Evolutionary conservation across 2,113 vertebrate genomes (phyloP).

Genomic region (Pongo abelii): DNA sequence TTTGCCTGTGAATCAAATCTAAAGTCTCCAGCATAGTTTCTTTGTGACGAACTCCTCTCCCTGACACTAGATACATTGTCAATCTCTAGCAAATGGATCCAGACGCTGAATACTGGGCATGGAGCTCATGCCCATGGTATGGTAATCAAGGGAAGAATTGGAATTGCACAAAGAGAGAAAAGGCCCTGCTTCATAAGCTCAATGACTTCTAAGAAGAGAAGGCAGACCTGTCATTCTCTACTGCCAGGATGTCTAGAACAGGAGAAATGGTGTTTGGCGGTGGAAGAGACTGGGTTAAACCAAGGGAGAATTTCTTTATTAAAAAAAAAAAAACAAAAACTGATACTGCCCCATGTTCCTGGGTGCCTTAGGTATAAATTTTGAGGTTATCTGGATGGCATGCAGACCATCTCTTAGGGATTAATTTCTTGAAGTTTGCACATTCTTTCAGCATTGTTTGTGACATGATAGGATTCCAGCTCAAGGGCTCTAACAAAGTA

Average conservation of each 20-base stretch:
- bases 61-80: neutral
- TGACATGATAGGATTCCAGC: neutral
- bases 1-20: neutral
- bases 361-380: neutral
- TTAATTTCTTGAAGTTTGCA: neutral
- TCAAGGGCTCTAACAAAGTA: neutral
- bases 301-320: neutral
- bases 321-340: neutral
- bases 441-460: neutral
- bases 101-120: neutral
- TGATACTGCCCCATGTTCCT: neutral
- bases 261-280: neutral
- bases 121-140: neutral
- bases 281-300: neutral
- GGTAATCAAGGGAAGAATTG: neutral
- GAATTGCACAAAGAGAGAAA: neutral
- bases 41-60: neutral
- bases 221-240: neutral
- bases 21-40: neutral
- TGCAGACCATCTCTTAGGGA: neutral
- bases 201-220: neutral
- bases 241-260: neutral
- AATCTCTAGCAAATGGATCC: neutral
- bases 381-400: neutral
- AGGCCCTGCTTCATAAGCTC: accelerated